phyloP scores from a whole-genome alignment of 23 tunicate species.

The Clavelina lepadiformis region DNA sequence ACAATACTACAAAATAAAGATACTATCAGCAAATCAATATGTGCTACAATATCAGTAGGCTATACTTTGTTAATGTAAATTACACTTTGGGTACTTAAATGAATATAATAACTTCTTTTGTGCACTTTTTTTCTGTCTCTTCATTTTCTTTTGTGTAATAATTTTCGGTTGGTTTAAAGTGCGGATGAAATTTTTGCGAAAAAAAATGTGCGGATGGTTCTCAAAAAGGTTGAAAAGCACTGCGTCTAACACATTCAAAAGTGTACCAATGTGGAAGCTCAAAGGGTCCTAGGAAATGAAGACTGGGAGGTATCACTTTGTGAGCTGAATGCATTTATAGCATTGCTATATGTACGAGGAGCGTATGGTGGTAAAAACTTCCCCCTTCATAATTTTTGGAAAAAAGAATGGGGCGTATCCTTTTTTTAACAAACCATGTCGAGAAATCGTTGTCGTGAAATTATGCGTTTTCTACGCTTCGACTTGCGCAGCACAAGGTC shows the following conservation, averaged over 20 bases:
- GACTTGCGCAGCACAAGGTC: constrained; percentile 16
- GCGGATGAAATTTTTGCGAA: too few species aligned
- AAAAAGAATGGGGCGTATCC: constrained; percentile 8
- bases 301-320: constrained; percentile 4
- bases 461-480: constrained; percentile 6
- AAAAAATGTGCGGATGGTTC: too few species aligned
- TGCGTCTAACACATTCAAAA: constrained; percentile 12
- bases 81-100: too few species aligned
- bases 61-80: too few species aligned
- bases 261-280: constrained; percentile 17
- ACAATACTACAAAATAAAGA: too few species aligned
- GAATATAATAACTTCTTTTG: too few species aligned
- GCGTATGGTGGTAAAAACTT: constrained; percentile 18
- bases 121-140: too few species aligned
- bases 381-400: constrained; percentile 12
- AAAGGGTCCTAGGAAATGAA: constrained; percentile 7
- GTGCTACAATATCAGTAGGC: too few species aligned
- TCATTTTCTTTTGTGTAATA: too few species aligned
- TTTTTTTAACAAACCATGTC: constrained; percentile 13
- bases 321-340: constrained; percentile 16
- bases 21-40: too few species aligned
- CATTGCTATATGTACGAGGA: constrained; percentile 13
- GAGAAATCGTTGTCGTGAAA: constrained; percentile 13
- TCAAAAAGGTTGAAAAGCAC: too few species aligned
- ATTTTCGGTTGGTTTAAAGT: too few species aligned